Percentiles rank a stretch among this genome's conserved stretches.
Conservation (phyloP, 1,140 invertebrate species). For the Sitodiplosis mosellana region DNA sequence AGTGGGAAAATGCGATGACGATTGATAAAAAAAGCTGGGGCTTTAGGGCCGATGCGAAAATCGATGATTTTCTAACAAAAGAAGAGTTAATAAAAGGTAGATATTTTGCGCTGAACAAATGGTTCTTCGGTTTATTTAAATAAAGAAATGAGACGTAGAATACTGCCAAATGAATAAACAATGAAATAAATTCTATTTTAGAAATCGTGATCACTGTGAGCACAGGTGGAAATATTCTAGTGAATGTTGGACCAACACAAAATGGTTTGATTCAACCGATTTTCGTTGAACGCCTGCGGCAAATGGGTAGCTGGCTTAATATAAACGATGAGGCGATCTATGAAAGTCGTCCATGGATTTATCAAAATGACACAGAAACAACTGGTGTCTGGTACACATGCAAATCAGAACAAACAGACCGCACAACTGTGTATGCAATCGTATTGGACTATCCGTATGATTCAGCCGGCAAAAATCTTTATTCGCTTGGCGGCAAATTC, state of each 20-base stretch:
- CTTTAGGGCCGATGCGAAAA: constrained; percentile 50
- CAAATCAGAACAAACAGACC: background rate
- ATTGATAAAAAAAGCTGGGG: constrained; percentile 85
- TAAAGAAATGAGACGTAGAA: too few relatives aligned
- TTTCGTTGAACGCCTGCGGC: constrained; percentile 67
- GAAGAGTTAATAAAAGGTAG: constrained; percentile 43
- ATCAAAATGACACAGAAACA: background rate
- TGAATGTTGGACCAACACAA: constrained; percentile 82
- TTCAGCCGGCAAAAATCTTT: constrained; percentile 15
- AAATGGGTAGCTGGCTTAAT: constrained; percentile 33
- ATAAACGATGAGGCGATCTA: background rate
- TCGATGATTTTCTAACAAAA: constrained; percentile 52
- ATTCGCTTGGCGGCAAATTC: constrained; percentile 14
- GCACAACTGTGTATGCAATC: constrained; percentile 14
- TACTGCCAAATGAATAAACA: too few relatives aligned
- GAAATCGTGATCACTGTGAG: constrained; percentile 64
- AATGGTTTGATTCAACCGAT: constrained; percentile 76
- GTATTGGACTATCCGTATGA: constrained; percentile 23
- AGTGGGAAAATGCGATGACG: constrained; percentile 89
- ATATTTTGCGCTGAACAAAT: background rate
- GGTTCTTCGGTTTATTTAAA: background rate
- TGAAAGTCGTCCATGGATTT: background rate
- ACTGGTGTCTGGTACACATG: background rate
- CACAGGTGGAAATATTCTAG: constrained; percentile 72
- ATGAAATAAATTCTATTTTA: constrained; percentile 4